Evolutionary conservation across 2,888 invertebrate genomes (phyloP).

Genomic region (Parthenolecanium corni): DNA sequence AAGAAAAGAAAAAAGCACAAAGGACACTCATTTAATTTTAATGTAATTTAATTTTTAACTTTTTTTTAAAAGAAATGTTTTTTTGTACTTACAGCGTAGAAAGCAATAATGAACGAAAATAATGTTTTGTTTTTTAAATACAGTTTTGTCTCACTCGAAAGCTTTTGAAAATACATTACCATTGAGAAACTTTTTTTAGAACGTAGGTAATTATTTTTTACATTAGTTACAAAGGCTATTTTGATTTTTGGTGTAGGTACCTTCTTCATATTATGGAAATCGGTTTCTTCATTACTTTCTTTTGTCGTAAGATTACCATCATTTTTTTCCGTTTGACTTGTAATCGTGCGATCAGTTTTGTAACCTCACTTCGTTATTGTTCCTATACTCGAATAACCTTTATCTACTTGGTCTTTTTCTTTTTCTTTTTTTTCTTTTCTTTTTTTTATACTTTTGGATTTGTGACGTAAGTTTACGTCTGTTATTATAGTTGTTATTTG

Average conservation of each 20-base stretch:
- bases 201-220: neutral
- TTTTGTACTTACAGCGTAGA: conserved; percentile 41
- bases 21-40: conserved; percentile 20
- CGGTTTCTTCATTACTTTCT: no score
- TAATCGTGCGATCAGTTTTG: no score
- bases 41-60: conserved; percentile 40
- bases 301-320: no score
- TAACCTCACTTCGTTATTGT: no score
- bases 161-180: neutral
- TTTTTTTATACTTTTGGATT: no score
- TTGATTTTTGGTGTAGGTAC: neutral
- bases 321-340: no score
- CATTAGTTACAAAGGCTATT: neutral
- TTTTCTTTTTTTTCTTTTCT: no score
- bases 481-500: no score
- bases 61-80: conserved; percentile 29
- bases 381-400: no score
- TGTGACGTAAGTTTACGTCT: no score
- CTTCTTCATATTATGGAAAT: neutral
- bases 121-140: neutral
- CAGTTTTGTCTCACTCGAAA: neutral
- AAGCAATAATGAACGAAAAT: conserved; percentile 9
- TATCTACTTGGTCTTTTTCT: no score
- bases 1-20: conserved; percentile 14
- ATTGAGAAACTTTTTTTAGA: neutral